Evolutionary conservation across 2,888 invertebrate genomes (phyloP), one percentile per base, ranked within the genome.

Genomic region (Digitonthophagus gazella): DNA sequence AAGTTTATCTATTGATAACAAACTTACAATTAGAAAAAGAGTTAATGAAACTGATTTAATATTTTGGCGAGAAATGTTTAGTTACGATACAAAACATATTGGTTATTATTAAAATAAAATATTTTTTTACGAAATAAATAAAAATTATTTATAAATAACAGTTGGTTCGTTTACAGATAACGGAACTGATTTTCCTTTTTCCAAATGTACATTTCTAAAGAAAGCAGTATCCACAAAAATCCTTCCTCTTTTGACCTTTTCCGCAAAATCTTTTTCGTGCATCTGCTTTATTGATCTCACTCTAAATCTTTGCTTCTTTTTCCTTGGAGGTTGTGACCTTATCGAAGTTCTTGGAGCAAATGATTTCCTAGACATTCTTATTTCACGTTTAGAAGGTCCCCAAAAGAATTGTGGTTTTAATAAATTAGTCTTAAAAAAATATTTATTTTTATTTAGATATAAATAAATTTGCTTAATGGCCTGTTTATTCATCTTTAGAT

Each of bases 341-440:
- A 75, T 75, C n/a, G 70, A 69, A 1, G 67, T 69, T 1, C 74
- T 64, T 5, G 75, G 75, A 2, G 71, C 71, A 54, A 74, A 76
- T 5, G 67, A 64, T 61, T 75, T 76, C 3, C 76, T 71, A 5
- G 72, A 65, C 1, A 71, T 67, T 1, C 76, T 73, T 16, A 64
- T 19, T 3, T 74, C 67, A 15, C 66, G 66, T 1, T 71, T 66
- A 4, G 71, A 65, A 3, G 76, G 76, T 0, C 76, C 76, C 76
- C 76, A 76, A 54, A 71, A 74, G 61, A 73, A 76, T 58, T 75
- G 75, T n/a, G 76, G 76, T 58, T 74, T 75, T n/a, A 76, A 4
- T 22, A 76, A 66, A 11, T 70, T 69, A 4, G 71, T 66, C 74
- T 74, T 56, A 67, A 71, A 68, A 8, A n/a, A n/a, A n/a, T n/a